phyloP scores from a whole-genome alignment of 2,888 invertebrate genomes.

The Magallana nippona region DNA sequence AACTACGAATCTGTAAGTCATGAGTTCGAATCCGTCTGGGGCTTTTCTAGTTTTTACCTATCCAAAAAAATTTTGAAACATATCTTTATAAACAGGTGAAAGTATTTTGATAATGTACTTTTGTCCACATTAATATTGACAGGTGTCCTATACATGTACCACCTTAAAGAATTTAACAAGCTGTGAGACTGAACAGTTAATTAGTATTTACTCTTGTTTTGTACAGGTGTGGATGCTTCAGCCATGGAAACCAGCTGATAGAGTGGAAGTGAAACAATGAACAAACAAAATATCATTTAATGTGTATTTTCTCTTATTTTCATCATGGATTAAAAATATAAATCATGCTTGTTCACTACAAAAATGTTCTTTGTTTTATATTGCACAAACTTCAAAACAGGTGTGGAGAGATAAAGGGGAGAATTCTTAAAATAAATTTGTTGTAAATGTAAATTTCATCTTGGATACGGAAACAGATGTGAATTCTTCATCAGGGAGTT shows the following conservation, averaged over 20 bases:
- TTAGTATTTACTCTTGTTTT: neutral
- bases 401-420: too few relatives aligned
- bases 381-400: neutral
- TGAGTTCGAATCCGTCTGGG: too few relatives aligned
- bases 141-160: too few relatives aligned
- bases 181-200: too few relatives aligned
- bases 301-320: neutral
- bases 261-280: neutral
- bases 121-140: too few relatives aligned
- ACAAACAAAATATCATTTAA: conserved; percentile 11
- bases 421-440: too few relatives aligned
- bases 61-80: too few relatives aligned
- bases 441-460: neutral
- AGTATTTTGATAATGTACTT: too few relatives aligned
- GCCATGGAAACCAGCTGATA: conserved; percentile 43
- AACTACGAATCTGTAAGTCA: too few relatives aligned
- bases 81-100: too few relatives aligned
- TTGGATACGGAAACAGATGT: neutral
- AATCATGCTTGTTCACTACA: neutral
- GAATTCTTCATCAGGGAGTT: neutral
- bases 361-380: neutral
- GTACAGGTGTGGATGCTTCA: conserved; percentile 7
- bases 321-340: neutral
- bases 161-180: too few relatives aligned
- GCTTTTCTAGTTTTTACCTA: too few relatives aligned